These are phyloP conservation scores for Aythya baeri DNA, from an alignment of 2,113 vertebrate species.

Conservation along the genomic window DNA sequence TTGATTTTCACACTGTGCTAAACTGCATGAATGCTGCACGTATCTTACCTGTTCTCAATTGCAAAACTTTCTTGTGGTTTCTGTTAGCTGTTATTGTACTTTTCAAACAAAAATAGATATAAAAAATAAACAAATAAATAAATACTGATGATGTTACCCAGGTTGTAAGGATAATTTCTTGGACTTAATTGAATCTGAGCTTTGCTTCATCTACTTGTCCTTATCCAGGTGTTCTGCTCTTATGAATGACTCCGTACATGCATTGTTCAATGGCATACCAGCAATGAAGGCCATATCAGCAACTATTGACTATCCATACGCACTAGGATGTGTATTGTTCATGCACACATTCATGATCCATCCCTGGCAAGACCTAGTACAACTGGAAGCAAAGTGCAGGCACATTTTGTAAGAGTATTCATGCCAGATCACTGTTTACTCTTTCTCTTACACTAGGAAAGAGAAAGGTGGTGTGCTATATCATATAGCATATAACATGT, in stretches of 20 bases:
- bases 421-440: neutral
- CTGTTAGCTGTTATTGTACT: neutral
- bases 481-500: neutral
- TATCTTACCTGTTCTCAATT: neutral
- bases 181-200: neutral
- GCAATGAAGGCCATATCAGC: neutral
- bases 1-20: neutral
- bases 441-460: neutral
- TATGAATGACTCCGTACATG: neutral
- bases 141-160: neutral
- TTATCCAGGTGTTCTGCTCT: neutral
- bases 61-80: neutral
- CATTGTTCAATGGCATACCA: neutral
- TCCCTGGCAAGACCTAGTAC: neutral
- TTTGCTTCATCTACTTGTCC: neutral
- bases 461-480: too few species aligned
- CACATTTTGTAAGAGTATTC: neutral
- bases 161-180: neutral
- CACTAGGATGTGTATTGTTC: neutral
- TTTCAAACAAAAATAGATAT: neutral
- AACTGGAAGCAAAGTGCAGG: neutral
- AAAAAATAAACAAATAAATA: too few species aligned
- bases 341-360: accelerated
- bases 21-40: neutral
- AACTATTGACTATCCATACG: neutral